Percentiles rank a stretch among this genome's conserved stretches.
Evolutionary conservation across 1,140 invertebrate genomes (phyloP).

Genomic region (Drosophila neocordata): DNA sequence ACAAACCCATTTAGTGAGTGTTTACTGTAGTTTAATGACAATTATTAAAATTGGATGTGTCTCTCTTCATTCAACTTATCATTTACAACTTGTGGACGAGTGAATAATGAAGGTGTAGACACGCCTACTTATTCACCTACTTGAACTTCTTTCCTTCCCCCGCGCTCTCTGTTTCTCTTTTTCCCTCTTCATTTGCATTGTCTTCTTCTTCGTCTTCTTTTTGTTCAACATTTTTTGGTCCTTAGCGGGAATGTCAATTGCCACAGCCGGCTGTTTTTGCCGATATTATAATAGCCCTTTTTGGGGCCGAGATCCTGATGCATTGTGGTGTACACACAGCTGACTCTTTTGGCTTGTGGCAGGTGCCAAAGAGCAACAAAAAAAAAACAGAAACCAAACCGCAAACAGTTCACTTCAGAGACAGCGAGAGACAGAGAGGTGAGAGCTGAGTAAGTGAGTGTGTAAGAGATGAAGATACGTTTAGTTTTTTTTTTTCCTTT

Average conservation of each 20-base stretch:
- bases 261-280: not conserved
- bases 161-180: not conserved
- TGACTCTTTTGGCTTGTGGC: constrained; percentile 66
- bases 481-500: constrained; percentile 27
- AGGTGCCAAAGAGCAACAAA: constrained; percentile 63
- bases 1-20: too few relatives aligned
- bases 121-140: constrained; percentile 38
- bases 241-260: constrained; percentile 4
- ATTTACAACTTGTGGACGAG: constrained; percentile 31
- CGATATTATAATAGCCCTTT: constrained; percentile 32
- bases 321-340: constrained; percentile 40
- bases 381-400: constrained; percentile 26
- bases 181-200: not conserved
- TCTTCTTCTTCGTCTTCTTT: too few relatives aligned
- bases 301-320: constrained; percentile 18
- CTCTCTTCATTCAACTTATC: not conserved
- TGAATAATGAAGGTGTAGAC: constrained; percentile 57
- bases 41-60: too few relatives aligned
- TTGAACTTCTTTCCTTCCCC: not conserved
- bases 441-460: not conserved
- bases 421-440: not conserved
- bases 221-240: too few relatives aligned
- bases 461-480: constrained; percentile 18
- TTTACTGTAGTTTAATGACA: too few relatives aligned
- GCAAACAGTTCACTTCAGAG: constrained; percentile 29